Evolutionary conservation across 2,888 invertebrate species (phyloP), one percentile per base, ranked within the genome.

Genomic region (Lutraria lutraria): DNA sequence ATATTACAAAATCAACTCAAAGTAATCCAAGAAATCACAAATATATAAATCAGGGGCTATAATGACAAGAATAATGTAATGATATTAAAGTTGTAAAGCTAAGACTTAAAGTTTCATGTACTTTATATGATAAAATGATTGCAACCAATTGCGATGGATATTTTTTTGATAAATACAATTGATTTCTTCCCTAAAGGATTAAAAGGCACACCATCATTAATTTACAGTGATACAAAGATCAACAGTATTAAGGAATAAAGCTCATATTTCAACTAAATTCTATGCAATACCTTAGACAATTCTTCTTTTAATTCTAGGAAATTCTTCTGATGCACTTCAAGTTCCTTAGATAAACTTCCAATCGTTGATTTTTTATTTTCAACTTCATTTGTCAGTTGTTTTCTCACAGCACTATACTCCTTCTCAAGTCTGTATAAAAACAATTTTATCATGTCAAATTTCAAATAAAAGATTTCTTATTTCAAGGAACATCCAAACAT

Each of bases 261-360:
- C 43, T 43, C 43, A 43, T 43, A 43, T 43, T 43, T 43, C 4
- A 43, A 43, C 19, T 19, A 56, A 56, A 56, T 63, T n/a, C n/a
- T 12, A 63, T 86, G 1, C 31, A 25, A 85, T 72, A 96, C 96
- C 95, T 96, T 96, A 29, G 92, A 93, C 0, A 96, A 93, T 88
- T 96, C 96, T 63, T 95, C 95, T 86, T 96, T 96, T 12, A 96
- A 93, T 80, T 96, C 96, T 85, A 95, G 95, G 92, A 96, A 96
- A 92, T 96, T 96, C 88, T 94, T 95, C 94, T 96, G 96, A 87
- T 96, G 96, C 13, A 94, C 89, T 81, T 96, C 96, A 16, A 96
- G 93, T 86, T 96, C 96, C 80, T 95, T 95, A 25, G 96, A 96
- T 54, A 96, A 92, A 84, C 94, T 94, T 25, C 93, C 93, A 21